Evolutionary conservation across 2,113 vertebrate genomes (phyloP), one percentile per base, ranked within the genome.

Genomic region (Aphyosemion australe): DNA sequence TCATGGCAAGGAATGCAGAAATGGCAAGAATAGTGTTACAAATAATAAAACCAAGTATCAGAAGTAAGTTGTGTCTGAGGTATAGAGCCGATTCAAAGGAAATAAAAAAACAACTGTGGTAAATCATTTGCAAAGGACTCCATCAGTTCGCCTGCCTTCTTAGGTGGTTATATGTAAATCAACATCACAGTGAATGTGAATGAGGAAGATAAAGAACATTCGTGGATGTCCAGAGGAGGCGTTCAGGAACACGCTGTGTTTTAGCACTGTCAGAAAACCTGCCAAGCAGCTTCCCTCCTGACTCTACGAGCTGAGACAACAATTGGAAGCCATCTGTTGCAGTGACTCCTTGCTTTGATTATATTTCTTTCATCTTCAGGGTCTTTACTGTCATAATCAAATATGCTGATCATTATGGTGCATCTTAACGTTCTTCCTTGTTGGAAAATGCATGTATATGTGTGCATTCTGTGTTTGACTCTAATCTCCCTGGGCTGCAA

Each of bases 201-300:
- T 75, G 69, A 84, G 62, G 54, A 61, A 41, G 46, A 67, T 70
- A 39, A 80, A 69, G 56, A 65, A 52, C 20, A 15, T 16, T 65
- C 66, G 74, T 58, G 18, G 1, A 31, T 60, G 48, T 65, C 72
- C 77, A 82, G 78, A 88, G 72, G 63, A 84, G 71, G 47, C 26
- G 72, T 78, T 66, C 68, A 78, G 74, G 76, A 85, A 78, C 71
- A 78, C 64, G 67, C 77, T 79, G 69, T 77, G 68, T 85, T 80
- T 71, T 70, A 80, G 48, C 72, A 57, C 57, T 26, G 59, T 81
- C 61, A 52, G 59, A 83, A 63, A 79, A 65, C 37, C 83, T 84
- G 85, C 78, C 89, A 83, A 72, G 32, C 47, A 79, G 55, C 68
- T 73, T 84, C 74, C 72, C 55, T 48, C 46, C 50, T 49, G 56